Base-by-base conservation (phyloP, 37 sponge, comb jelly and placozoan species). In the Mnemiopsis leidyi region DNA sequence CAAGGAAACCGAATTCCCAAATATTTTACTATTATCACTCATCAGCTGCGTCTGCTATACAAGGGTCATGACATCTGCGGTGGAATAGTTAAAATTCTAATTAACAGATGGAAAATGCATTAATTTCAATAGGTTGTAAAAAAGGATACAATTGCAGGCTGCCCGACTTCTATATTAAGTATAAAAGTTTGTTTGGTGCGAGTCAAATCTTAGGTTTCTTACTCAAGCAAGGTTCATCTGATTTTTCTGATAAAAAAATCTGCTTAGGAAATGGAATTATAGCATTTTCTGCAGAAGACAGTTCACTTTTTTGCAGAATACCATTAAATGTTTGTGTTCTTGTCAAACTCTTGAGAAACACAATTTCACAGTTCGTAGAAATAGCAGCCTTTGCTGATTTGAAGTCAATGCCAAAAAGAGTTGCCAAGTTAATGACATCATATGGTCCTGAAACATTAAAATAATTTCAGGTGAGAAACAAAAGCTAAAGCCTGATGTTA, bases 261-360 rank as follows among this genome's bases (percentile, higher is more conserved):
- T 77, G 79, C 35, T 77, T 77, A 20, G 79, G 79, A 32, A 77
- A 48, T 48, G 61, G 35, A 23, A 23, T 71, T 23, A 71, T 71
- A 5, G 35, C 16, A 13, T 77, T 36, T 18, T 34, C 79, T 34
- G 18, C 16, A 26, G 32, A 21, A 7, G 79, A 28, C 20, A 77
- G 20, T 13, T 85, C 90, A 39, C 0, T 37, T 28, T 39, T 85
- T 26, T 85, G 61, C 26, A 85, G 0, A n/a, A 85, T 38, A 9
- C 90, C 90, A 85, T 85, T 85, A 37, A 85, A 85, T 16, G 90
- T 85, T 26, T 85, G 90, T 0, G 90, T 40, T 40, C 90, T 38
- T 36, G 38, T 85, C 0, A 38, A 40, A 1, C 90, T 61, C 48
- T 85, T 85, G 25, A 85, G 90, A 37, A 85, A 40, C 23, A 85